These are phyloP conservation scores for Puffinus mauretanicus DNA, from an alignment of 2,113 vertebrate species.

Conservation along the genomic window DNA sequence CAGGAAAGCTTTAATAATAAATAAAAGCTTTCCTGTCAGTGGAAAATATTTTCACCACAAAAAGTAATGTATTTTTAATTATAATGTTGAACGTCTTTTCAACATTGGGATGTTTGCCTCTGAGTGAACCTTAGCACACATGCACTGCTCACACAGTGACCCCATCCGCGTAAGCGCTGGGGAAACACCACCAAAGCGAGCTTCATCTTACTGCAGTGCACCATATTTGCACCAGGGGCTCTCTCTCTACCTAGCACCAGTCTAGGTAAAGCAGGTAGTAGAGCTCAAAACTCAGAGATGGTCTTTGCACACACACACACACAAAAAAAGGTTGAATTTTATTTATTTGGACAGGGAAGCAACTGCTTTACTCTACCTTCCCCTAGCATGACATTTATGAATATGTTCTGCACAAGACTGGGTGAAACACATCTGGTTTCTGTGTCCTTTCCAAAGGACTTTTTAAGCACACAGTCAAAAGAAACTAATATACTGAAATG, in stretches of 20 bases:
- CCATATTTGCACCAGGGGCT: not conserved
- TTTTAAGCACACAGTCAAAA: not conserved
- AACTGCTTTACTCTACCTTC: rapidly evolving
- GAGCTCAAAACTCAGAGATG: not conserved
- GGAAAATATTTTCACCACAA: slow-evolving; percentile 16
- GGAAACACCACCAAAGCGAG: not conserved
- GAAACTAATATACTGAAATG: not conserved
- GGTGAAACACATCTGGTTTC: not conserved
- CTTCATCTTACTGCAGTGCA: not conserved
- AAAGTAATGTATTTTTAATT: not conserved
- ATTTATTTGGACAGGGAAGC: not conserved
- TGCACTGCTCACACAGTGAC: not conserved
- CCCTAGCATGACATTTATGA: not conserved
- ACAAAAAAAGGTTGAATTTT: not conserved
- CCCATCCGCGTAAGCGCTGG: not conserved
- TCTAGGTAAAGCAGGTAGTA: not conserved
- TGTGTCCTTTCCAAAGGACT: not conserved
- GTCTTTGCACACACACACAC: not conserved
- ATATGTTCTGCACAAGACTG: not conserved
- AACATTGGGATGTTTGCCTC: not conserved
- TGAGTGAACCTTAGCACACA: not conserved
- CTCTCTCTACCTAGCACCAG: not conserved
- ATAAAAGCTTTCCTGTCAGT: not conserved
- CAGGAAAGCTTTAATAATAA: slow-evolving; percentile 2
- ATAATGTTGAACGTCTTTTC: not conserved